These are phyloP conservation scores for Polymixis flavicincta DNA, from an alignment of 2,888 invertebrate genomes.

Conservation along the genomic window DNA sequence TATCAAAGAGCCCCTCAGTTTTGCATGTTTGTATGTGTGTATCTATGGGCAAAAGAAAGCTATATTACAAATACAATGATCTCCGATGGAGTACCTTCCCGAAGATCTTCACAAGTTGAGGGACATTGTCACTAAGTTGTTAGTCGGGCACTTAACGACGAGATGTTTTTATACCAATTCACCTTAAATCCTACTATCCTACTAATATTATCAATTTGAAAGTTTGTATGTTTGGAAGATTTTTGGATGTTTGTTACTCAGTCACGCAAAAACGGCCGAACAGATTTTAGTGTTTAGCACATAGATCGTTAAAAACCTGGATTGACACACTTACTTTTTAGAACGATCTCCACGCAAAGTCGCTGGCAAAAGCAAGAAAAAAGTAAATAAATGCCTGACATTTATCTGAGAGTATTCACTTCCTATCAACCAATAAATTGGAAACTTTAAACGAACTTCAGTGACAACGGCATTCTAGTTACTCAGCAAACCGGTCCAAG, in stretches of 20 bases:
- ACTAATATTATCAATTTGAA: no score
- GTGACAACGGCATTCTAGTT: conserved; percentile 37
- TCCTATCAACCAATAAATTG: conserved; percentile 8
- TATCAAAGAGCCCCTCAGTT: background rate
- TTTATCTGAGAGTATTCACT: background rate
- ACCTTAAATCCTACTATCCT: no score
- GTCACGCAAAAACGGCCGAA: no score
- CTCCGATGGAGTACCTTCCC: background rate
- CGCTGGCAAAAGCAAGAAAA: no score
- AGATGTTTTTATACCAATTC: background rate
- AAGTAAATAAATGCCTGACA: background rate
- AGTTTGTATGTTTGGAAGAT: no score
- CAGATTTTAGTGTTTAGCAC: no score
- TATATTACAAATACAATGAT: background rate
- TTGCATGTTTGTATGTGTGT: background rate
- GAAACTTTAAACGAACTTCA: conserved; percentile 32
- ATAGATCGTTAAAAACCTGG: no score
- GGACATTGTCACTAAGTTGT: no score
- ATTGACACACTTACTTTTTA: no score
- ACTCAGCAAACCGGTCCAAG: conserved; percentile 22
- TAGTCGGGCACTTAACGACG: background rate
- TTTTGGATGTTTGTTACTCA: no score
- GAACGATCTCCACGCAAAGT: no score
- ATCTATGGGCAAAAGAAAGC: background rate
- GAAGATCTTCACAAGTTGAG: background rate